Conservation (phyloP, 2,113 vertebrate genomes). For the Eubucco bourcierii region DNA sequence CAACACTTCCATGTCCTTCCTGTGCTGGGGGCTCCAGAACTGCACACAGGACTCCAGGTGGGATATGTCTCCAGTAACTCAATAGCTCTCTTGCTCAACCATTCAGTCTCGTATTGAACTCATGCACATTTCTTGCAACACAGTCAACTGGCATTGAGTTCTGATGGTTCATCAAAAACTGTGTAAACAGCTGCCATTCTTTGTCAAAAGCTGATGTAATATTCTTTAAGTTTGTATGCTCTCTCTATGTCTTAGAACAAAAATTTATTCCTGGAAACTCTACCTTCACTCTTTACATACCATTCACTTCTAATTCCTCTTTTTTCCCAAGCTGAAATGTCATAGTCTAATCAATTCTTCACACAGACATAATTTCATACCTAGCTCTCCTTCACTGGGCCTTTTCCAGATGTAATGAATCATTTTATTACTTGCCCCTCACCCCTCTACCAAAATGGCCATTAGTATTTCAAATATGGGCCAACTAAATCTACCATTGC, state of each 20-base stretch:
- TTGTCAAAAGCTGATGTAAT: not conserved
- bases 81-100: not conserved
- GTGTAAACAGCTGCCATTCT: not conserved
- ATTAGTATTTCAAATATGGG: not conserved
- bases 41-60: no score
- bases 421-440: not conserved
- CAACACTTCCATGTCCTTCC: no score
- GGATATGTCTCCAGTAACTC: not conserved
- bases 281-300: not conserved
- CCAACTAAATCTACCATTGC: not conserved
- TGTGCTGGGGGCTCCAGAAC: no score
- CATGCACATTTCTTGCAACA: not conserved
- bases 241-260: not conserved
- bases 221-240: not conserved
- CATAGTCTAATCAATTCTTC: not conserved
- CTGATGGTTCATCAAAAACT: not conserved
- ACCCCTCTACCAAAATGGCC: not conserved
- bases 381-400: not conserved
- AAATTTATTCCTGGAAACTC: not conserved
- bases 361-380: not conserved
- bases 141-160: rapidly evolving
- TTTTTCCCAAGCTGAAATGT: not conserved
- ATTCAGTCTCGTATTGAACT: not conserved
- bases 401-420: not conserved
- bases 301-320: not conserved